A percentile compares a stretch with the other conserved stretches of the same genome.
Conservation (phyloP, 30 jellyfish, hydroid and myxozoan species). For the Cassiopea andromeda region DNA sequence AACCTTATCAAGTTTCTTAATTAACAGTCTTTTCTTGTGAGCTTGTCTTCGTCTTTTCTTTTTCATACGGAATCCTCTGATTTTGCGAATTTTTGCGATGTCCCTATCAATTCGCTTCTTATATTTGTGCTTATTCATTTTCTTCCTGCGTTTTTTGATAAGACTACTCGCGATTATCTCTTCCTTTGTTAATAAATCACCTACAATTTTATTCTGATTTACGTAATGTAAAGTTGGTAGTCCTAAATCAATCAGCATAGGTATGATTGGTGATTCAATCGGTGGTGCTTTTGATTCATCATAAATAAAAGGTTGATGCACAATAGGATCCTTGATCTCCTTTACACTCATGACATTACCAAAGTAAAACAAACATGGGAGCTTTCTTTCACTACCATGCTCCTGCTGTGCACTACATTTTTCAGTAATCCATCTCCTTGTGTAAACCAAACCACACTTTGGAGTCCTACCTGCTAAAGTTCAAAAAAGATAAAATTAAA, state of each 20-base stretch:
- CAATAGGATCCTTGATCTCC: conserved; percentile 22
- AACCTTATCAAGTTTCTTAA: conserved; percentile 50
- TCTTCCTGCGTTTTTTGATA: conserved; percentile 82
- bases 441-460: neutral
- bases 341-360: neutral
- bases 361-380: neutral
- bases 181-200: neutral
- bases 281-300: neutral
- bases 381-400: neutral
- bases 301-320: neutral
- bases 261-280: neutral
- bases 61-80: conserved; percentile 58
- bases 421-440: neutral
- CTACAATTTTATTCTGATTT: neutral
- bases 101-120: conserved; percentile 87
- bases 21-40: conserved; percentile 26
- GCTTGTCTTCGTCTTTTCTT: conserved; percentile 54
- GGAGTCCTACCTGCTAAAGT: neutral
- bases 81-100: conserved; percentile 79
- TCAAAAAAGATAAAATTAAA: neutral
- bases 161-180: conserved; percentile 46
- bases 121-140: conserved; percentile 93
- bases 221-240: conserved; percentile 21
- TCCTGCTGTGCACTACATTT: neutral
- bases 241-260: neutral